These are phyloP conservation scores for Lucifuga dentata DNA, from an alignment of 2,113 vertebrate genomes.

Conservation along the genomic window DNA sequence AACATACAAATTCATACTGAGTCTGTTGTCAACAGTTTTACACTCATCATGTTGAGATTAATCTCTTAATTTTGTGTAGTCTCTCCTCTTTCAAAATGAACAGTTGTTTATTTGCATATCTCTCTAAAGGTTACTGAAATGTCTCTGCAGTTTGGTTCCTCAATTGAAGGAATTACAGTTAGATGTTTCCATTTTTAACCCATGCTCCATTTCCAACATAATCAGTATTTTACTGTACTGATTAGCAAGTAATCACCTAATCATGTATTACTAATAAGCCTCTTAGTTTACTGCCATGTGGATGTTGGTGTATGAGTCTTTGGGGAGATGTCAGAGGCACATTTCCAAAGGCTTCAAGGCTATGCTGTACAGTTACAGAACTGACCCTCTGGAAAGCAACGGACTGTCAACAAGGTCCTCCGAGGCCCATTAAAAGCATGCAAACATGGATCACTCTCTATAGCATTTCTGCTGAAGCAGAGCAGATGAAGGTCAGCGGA, in stretches of 20 bases:
- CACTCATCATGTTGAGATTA: slow-evolving; percentile 61
- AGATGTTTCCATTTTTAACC: slow-evolving; percentile 71
- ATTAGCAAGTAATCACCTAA: slow-evolving; percentile 79
- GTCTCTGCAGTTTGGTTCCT: slow-evolving; percentile 39
- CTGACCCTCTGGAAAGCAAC: slow-evolving; percentile 75
- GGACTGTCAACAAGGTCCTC: slow-evolving; percentile 73
- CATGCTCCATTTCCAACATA: slow-evolving; percentile 69
- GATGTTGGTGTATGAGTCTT: slow-evolving; percentile 47
- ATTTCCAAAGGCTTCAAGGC: slow-evolving; percentile 67
- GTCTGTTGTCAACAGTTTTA: slow-evolving; percentile 65
- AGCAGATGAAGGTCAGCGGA: slow-evolving; percentile 81
- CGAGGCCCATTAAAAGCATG: slow-evolving; percentile 82
- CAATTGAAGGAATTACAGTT: slow-evolving; percentile 67
- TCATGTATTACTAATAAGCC: slow-evolving; percentile 81
- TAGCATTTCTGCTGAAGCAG: slow-evolving; percentile 67
- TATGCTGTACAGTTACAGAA: slow-evolving; percentile 56
- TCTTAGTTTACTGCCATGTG: slow-evolving; percentile 75
- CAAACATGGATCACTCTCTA: slow-evolving; percentile 81
- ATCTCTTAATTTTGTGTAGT: slow-evolving; percentile 69
- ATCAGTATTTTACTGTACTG: slow-evolving; percentile 73
- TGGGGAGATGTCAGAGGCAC: slow-evolving; percentile 69
- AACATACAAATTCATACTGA: neutral
- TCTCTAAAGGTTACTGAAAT: slow-evolving; percentile 49
- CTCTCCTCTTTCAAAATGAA: slow-evolving; percentile 24
- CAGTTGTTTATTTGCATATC: slow-evolving; percentile 20